Evolutionary conservation across 2,113 vertebrate genomes (phyloP), one percentile per base, ranked within the genome.

Genomic region (Aegithalos caudatus): DNA sequence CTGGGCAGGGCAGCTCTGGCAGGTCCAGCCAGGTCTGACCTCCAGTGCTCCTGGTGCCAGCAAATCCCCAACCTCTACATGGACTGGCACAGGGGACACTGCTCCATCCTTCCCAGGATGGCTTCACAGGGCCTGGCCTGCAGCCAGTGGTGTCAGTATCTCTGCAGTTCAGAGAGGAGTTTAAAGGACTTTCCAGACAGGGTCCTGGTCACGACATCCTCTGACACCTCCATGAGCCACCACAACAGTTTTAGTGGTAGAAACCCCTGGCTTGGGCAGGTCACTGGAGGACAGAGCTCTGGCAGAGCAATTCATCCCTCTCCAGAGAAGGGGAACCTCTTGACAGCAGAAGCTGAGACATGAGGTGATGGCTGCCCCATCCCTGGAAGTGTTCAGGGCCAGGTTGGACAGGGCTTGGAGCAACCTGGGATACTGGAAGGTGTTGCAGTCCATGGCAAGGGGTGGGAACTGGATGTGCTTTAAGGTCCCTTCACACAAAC

Each of bases 231-330:
- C 18, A 10, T 42, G 58, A 69, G 77, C 53, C 18, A 33, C 48
- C 38, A 14, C 7, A 2, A 10, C 2, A 13, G 15, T 20, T 12
- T 20, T 3, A 2, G 18, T 3, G 37, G 14, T 66, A 56, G 69
- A 58, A 86, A 31, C 1, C 8, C 7, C 12, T 0, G 1, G 13
- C 25, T n/a, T 6, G 31, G 18, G 42, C n/a, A 58, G 67, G 4
- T 91, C 29, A 62, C 35, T 42, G 67, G 35, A 38, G 62, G 44
- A 15, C 7, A 14, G 7, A 35, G 58, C 33, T 40, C 35, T 42
- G 60, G 37, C 42, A 61, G 40, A 56, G 38, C 29, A 42, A 19
- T 17, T n/a, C 29, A 20, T 12, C 13, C 60, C 33, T 22, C 28
- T 44, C 14, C 2, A 1, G 24, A 28, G 62, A n/a, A 33, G 12